Conservation (phyloP, 2,797 vertebrate genomes). For the Loriculus beryllinus region DNA sequence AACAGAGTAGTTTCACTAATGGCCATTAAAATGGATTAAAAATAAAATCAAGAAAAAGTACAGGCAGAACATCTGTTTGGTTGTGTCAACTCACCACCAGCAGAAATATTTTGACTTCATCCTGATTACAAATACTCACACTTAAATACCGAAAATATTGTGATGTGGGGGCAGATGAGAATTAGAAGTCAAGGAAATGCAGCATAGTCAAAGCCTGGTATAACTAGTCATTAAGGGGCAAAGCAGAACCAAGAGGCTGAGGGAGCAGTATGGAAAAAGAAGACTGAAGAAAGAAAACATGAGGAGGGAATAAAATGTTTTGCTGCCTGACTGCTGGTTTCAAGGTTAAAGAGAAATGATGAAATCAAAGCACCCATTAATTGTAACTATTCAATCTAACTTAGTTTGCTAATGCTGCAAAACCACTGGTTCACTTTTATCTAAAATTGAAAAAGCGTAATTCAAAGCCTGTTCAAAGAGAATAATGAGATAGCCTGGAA, state of each 20-base stretch:
- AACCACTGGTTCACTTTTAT: slow-evolving; percentile 21
- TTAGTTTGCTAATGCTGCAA: slow-evolving; percentile 47
- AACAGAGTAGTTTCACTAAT: not conserved
- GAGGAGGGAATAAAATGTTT: not conserved
- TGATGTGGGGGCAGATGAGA: not conserved
- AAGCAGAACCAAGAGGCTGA: not conserved
- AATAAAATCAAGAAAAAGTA: not conserved
- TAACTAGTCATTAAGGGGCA: not conserved
- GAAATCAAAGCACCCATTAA: slow-evolving; percentile 41
- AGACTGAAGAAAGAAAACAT: not conserved
- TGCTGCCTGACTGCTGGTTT: not conserved
- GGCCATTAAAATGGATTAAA: not conserved
- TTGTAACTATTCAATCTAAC: slow-evolving; percentile 21
- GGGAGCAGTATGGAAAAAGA: not conserved
- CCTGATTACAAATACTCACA: not conserved
- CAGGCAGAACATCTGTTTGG: not conserved
- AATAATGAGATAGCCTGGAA: slow-evolving; percentile 45
- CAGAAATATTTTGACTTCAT: not conserved
- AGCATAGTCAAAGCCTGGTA: not conserved
- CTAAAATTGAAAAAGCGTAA: slow-evolving; percentile 19
- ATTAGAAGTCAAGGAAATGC: not conserved
- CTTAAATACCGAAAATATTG: not conserved
- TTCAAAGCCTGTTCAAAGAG: slow-evolving; percentile 55
- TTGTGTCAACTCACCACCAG: not conserved
- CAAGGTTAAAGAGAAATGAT: slow-evolving; percentile 38